Conservation (phyloP, 2,113 vertebrate species). For the Tetrao urogallus region DNA sequence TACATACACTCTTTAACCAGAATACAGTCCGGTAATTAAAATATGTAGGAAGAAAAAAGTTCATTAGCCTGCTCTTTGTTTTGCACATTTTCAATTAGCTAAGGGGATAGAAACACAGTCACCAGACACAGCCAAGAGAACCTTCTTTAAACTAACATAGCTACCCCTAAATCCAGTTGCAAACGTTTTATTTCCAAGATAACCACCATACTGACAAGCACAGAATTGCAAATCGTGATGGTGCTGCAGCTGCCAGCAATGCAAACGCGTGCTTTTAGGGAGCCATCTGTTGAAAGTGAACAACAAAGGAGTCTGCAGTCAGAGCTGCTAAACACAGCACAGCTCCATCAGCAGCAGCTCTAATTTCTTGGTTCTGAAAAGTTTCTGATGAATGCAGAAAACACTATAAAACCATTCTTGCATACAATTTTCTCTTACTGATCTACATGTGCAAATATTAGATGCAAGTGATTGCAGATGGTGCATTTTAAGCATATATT, state of each 20-base stretch:
- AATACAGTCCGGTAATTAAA: background rate
- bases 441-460: background rate
- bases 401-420: background rate
- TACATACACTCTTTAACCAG: background rate
- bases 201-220: background rate
- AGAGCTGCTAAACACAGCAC: background rate
- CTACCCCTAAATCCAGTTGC: background rate
- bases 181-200: background rate
- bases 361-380: background rate
- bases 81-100: background rate
- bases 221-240: background rate
- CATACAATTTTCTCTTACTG: background rate
- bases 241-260: background rate
- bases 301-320: background rate
- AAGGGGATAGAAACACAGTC: background rate
- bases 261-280: background rate
- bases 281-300: background rate
- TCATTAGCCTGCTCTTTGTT: background rate
- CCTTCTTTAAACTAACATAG: background rate
- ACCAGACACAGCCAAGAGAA: background rate
- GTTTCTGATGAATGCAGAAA: background rate
- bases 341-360: background rate
- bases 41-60: background rate
- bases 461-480: background rate
- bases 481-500: background rate